Base-by-base conservation (phyloP, 2,888 invertebrate species). In the Oithona nana region DNA sequence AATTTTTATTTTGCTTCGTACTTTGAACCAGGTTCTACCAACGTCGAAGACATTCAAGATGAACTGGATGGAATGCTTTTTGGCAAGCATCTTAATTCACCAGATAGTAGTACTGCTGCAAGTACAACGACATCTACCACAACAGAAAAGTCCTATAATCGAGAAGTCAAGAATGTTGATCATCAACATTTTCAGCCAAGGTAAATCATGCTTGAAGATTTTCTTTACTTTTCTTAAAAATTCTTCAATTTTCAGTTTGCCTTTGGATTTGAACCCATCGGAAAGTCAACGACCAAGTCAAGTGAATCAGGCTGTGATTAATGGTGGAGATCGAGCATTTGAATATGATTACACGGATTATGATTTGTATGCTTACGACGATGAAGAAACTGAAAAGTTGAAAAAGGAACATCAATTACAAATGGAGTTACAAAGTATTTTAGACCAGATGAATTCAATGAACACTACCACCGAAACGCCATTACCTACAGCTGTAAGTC, bases 281-380 rank as follows among this genome's bases (percentile, higher is more conserved):
- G n/a, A n/a, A n/a, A n/a, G n/a, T n/a, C n/a, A n/a, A n/a, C n/a
- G n/a, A n/a, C n/a, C n/a, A n/a, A n/a, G n/a, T n/a, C 39, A 39
- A 39, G 39, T 54, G 8, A 54, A 4, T 54, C n/a, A 6, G 54
- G 54, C 22, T 54, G 26, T 54, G 24, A 54, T 54, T 54, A 26
- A 54, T 24, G 54, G 54, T 6, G n/a, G n/a, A n/a, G 54, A 54
- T 54, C 54, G 54, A 2, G 20, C 13, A 24, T 20, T 24, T 4
- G 26, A 26, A 3, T 54, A 54, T 26, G 54, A 54, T 54, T 54
- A 54, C 54, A 54, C 22, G 20, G 26, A 54, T 26, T 54, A 54
- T 22, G 54, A 54, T 11, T 16, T 54, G 3, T 54, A 54, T 54
- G 54, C 24, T 24, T 54, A 54, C 26, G 54, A 54, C 26, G 54